Evolutionary conservation across 2,797 vertebrate genomes (phyloP).

Genomic region (Crypturellus tataupa): DNA sequence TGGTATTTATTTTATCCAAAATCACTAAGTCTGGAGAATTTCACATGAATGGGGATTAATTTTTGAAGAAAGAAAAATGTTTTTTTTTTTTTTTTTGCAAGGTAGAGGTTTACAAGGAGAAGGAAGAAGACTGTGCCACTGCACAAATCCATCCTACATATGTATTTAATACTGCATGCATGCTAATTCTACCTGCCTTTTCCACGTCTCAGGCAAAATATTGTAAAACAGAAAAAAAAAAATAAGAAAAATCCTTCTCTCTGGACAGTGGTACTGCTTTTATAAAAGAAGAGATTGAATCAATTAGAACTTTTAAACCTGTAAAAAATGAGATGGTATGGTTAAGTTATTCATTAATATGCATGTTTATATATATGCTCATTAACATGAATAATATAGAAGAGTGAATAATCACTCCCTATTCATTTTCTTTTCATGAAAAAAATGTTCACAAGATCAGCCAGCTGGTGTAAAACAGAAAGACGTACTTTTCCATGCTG

Average conservation of each 20-base stretch:
- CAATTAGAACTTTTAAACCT: background rate
- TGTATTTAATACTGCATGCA: background rate
- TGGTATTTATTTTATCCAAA: background rate
- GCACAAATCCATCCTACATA: background rate
- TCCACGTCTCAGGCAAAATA: background rate
- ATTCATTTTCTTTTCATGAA: constrained; percentile 20
- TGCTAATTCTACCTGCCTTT: background rate
- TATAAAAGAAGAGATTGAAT: background rate
- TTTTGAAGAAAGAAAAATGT: background rate
- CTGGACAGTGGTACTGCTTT: background rate
- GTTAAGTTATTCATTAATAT: constrained; percentile 23
- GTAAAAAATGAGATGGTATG: background rate
- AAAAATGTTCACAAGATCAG: background rate
- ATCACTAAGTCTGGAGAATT: background rate
- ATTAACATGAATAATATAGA: constrained; percentile 20
- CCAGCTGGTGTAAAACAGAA: constrained; percentile 7
- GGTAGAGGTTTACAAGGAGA: background rate
- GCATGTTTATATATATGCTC: background rate
- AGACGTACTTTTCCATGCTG: background rate
- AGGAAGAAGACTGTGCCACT: background rate
- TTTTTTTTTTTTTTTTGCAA: background rate
- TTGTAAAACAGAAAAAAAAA: background rate
- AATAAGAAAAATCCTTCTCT: background rate
- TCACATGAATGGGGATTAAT: background rate
- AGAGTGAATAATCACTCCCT: background rate